phyloP scores from a whole-genome alignment of 2,113 vertebrate genomes.

The Psittacula cyanocephala region DNA sequence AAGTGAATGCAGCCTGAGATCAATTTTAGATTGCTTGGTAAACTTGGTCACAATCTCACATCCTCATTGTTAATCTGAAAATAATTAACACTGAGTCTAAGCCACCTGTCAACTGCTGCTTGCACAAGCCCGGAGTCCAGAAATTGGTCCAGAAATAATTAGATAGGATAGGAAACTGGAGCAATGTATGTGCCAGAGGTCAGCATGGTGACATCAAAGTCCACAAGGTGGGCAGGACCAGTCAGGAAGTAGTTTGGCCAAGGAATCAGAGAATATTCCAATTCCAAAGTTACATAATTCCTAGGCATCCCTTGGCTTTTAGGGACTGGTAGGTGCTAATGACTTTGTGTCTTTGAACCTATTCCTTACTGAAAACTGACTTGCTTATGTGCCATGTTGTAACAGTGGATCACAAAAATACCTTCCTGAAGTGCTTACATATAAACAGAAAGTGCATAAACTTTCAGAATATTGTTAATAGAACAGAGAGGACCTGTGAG shows the following conservation, averaged over 20 bases:
- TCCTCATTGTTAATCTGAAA: constrained; percentile 7
- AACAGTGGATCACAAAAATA: neutral
- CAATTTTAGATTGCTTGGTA: constrained; percentile 13
- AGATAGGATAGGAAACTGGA: neutral
- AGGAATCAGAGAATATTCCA: neutral
- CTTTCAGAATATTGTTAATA: neutral
- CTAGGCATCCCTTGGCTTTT: neutral
- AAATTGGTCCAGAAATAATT: neutral
- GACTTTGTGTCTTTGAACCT: neutral
- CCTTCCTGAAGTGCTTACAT: neutral
- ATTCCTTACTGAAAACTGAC: neutral
- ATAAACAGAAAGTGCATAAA: neutral
- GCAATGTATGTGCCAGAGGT: neutral
- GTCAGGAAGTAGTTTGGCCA: neutral
- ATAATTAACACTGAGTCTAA: neutral
- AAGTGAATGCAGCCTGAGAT: neutral
- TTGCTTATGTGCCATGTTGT: neutral
- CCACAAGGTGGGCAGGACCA: neutral
- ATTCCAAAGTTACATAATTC: neutral
- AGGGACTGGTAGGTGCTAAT: neutral
- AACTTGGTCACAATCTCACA: neutral
- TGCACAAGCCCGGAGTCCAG: neutral
- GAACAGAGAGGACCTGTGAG: neutral
- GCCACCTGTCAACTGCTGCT: neutral
- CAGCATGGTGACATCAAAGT: neutral